phyloP scores from a whole-genome alignment of 2,113 vertebrate species.

The Panurus biarmicus region DNA sequence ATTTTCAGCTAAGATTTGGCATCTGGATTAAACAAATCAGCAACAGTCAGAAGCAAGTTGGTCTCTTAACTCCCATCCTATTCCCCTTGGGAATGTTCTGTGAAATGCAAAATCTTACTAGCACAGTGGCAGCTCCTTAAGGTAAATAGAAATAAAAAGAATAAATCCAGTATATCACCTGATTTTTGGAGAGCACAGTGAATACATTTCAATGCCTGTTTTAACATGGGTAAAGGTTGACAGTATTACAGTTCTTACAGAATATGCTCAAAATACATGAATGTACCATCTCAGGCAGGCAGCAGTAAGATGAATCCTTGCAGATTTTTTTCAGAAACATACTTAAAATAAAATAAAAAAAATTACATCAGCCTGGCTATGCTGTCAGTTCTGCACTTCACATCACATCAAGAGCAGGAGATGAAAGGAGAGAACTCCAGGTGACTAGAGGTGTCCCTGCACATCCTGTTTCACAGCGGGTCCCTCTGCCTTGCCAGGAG shows the following conservation, averaged over 20 bases:
- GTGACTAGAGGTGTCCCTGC: neutral
- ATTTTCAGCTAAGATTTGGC: neutral
- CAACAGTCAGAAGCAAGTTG: neutral
- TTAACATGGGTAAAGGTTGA: neutral
- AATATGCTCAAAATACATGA: neutral
- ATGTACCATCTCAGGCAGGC: neutral
- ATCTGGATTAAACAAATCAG: neutral
- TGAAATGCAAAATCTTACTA: neutral
- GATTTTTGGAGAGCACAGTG: neutral
- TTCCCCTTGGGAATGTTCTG: neutral
- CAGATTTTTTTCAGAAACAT: neutral
- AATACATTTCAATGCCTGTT: neutral
- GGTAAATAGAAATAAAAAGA: neutral
- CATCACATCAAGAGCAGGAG: neutral
- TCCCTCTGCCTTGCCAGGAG: neutral
- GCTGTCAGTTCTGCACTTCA: neutral
- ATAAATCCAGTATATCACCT: neutral
- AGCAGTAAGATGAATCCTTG: neutral
- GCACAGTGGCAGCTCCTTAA: neutral
- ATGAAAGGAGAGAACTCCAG: neutral
- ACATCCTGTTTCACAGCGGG: neutral
- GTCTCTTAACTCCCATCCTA: neutral
- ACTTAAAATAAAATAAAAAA: neutral
- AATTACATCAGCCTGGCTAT: accelerated
- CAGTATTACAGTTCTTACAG: neutral